phyloP scores from a whole-genome alignment of 2,797 vertebrate genomes.

The Falco columbarius region DNA sequence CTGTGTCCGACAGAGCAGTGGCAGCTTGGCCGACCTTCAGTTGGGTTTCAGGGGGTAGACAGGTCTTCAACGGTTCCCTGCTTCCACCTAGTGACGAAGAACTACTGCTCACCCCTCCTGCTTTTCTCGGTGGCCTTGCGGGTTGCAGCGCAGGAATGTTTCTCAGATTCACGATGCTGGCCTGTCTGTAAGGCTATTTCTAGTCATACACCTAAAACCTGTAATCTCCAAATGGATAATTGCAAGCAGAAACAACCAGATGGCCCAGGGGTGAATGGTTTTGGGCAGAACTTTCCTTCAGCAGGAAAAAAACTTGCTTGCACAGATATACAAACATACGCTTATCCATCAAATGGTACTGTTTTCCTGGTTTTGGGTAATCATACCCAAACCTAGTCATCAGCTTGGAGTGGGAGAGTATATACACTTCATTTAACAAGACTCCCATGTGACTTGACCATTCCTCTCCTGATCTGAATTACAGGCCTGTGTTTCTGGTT shows the following conservation, averaged over 20 bases:
- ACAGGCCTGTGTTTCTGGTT: not conserved
- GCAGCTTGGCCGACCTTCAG: too few species aligned
- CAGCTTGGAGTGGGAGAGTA: not conserved
- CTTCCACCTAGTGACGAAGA: slow-evolving; percentile 51
- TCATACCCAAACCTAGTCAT: not conserved
- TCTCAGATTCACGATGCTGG: not conserved
- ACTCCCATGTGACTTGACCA: accelerated
- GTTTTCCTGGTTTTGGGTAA: not conserved
- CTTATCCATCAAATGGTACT: not conserved
- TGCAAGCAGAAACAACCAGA: not conserved
- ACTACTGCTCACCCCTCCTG: not conserved
- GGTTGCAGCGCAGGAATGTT: not conserved
- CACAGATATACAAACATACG: accelerated
- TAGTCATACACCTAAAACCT: not conserved
- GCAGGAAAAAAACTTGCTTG: not conserved
- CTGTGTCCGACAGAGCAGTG: accelerated
- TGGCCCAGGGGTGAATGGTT: accelerated
- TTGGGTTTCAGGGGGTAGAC: accelerated
- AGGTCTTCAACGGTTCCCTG: not conserved
- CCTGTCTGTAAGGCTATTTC: not conserved
- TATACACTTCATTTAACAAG: not conserved
- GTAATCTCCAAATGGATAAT: not conserved
- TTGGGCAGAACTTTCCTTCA: not conserved
- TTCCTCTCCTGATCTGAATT: not conserved
- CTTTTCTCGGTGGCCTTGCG: not conserved